Conservation (phyloP, 2,113 vertebrate species). For the Calyptommatus sinebrachiatus region DNA sequence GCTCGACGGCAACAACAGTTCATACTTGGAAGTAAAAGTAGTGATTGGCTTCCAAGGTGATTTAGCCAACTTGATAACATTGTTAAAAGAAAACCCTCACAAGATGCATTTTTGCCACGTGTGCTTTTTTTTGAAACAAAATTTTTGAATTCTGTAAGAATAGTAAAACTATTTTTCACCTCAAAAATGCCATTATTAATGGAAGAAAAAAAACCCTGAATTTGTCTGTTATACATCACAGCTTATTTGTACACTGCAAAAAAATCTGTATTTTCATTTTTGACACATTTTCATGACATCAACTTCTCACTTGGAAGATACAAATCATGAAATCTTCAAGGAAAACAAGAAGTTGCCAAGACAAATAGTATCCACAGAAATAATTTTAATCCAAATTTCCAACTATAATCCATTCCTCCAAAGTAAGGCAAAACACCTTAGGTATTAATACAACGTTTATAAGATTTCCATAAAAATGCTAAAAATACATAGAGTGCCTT, state of each 20-base stretch:
- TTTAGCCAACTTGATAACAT: background rate
- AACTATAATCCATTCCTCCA: background rate
- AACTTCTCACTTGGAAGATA: background rate
- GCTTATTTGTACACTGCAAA: background rate
- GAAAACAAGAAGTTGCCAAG: background rate
- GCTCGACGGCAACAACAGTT: background rate
- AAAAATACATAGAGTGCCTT: background rate
- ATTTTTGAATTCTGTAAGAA: background rate
- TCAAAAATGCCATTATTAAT: background rate
- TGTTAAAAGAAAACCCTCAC: background rate
- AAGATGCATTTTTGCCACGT: background rate
- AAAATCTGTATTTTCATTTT: background rate
- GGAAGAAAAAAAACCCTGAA: background rate
- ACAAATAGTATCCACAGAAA: background rate
- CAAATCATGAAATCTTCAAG: background rate
- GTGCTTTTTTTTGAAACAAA: background rate
- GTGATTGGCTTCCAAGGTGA: background rate
- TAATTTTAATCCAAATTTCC: background rate
- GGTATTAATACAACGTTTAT: background rate
- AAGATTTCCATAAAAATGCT: background rate
- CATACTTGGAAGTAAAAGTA: background rate
- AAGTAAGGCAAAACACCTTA: background rate
- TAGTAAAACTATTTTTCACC: background rate
- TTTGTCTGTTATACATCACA: background rate
- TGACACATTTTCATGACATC: background rate